A percentile compares a stretch with the other conserved stretches of the same genome.
Evolutionary conservation across 2,888 invertebrate species (phyloP).

Genomic region (Pinctada fucata): DNA sequence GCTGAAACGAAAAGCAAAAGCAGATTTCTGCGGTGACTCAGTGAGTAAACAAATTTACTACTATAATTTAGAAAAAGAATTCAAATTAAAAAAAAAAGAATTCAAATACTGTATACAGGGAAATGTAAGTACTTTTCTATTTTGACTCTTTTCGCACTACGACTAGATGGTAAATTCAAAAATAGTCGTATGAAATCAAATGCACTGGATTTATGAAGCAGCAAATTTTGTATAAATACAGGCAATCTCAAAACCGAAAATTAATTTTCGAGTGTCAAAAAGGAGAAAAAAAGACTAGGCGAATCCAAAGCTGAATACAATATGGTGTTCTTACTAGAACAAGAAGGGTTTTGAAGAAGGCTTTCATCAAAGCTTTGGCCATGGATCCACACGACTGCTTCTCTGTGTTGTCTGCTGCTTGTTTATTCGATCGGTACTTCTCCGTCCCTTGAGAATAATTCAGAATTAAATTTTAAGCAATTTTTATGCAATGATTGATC

Average conservation of each 20-base stretch:
- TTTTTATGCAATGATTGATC: no score
- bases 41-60: no score
- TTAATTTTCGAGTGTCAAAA: not conserved
- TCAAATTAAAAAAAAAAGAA: no score
- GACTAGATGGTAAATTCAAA: no score
- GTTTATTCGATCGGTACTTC: not conserved
- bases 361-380: slow-evolving; percentile 31
- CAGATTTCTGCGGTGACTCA: not conserved
- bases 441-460: not conserved
- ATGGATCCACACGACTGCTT: not conserved
- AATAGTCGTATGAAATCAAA: no score
- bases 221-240: not conserved
- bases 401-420: not conserved
- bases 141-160: no score
- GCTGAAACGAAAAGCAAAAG: slow-evolving; percentile 38
- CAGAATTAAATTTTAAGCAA: not conserved
- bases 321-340: slow-evolving; percentile 42
- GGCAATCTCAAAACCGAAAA: not conserved
- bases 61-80: no score
- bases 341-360: slow-evolving; percentile 46
- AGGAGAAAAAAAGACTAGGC: no score
- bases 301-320: not conserved
- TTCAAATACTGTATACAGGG: no score
- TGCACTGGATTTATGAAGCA: no score
- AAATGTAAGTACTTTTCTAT: no score